Evolutionary conservation across 2,888 invertebrate species (phyloP), one percentile per base, ranked within the genome.

Genomic region (Dasypolia templi): DNA sequence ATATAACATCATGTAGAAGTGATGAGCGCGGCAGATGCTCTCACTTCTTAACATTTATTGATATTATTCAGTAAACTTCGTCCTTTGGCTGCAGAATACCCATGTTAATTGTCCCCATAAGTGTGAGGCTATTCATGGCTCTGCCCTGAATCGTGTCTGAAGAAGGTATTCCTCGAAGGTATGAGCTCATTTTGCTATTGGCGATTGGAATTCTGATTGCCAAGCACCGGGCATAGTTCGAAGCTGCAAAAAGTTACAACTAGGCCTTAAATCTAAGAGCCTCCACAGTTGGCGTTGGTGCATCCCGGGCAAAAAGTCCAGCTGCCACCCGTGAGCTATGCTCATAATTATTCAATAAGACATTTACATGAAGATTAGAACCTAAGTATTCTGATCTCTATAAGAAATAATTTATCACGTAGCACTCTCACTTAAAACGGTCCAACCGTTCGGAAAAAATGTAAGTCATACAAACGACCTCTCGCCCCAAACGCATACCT

Each of bases 11-110:
- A 29, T 51, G 63, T 42, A 61, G 42, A 35, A 63, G 58, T 63
- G 68, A 72, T 71, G 55, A 73, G 71, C 42, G 66, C 65, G 42
- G 80, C 73, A 80, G 73, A 74, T 83, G 80, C 56, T 80, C 68
- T 67, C 67, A 51, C 77, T 62, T 35, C 71, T 64, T 56, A 51
- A 62, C 44, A 71, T 73, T 80, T 63, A 77, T 85, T 73, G 62
- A 61, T 59, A 73, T 69, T 73, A 82, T 69, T 72, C 58, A 66
- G 56, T 55, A 44, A 66, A 62, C 49, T 64, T 67, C 22, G 49
- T 29, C 32, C 39, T 51, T 56, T 32, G 51, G 49, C 26, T 65
- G 44, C 77, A n/a, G 17, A 49, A 74, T 77, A 58, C 17, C 22
- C 42, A 61, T 29, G 35, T n/a, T 14, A 44, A 55, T n/a, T 64